Evolutionary conservation across 2,888 invertebrate genomes (phyloP), one percentile per base, ranked within the genome.

Genomic region (Drosophila formosana): DNA sequence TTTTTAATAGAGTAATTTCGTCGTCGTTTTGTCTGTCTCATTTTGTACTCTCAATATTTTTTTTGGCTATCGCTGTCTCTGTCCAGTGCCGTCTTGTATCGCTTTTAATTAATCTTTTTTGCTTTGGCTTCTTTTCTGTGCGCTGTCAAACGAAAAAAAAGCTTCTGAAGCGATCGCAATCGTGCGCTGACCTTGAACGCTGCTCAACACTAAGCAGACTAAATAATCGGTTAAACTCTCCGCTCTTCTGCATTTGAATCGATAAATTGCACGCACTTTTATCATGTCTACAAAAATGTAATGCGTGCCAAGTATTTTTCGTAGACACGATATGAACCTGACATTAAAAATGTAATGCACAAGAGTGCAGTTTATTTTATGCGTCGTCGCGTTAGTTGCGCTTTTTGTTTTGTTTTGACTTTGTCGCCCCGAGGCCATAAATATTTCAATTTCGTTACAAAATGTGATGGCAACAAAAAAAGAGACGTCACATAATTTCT

Each of bases 391-490:
- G 37, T 37, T 72, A 28, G 46, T 43, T 56, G 26, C 32, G 32
- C 18, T 18, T 32, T 32, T 32, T 9, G 32, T 32, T 41, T 11
- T 34, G 43, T 18, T 18, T 62, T 71, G 75, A 62, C 76, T 78
- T 81, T 78, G 84, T 79, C 81, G 82, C 76, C 82, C 76, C 66
- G 69, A 67, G 82, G 79, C 77, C 84, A 82, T 84, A 82, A 82
- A 82, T 79, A 84, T 81, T 74, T 81, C 74, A 68, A 66, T 81
- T 81, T 78, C 68, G 60, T 78, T 67, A 65, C 45, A 64, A 65
- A 72, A 65, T 51, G 41, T 64, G 18, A 18, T 18, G 18, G 6
- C 30, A 5, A 68, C 43, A 58, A 5, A 47, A 49, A 46, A 43
- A 72, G n/a, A 45, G 26, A 63, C 5, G 18, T 11, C 34, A 23